A percentile compares a stretch with the other conserved stretches of the same genome.
These are phyloP conservation scores for Hycleus phaleratus DNA, from an alignment of 1,140 invertebrate genomes.

Conservation along the genomic window DNA sequence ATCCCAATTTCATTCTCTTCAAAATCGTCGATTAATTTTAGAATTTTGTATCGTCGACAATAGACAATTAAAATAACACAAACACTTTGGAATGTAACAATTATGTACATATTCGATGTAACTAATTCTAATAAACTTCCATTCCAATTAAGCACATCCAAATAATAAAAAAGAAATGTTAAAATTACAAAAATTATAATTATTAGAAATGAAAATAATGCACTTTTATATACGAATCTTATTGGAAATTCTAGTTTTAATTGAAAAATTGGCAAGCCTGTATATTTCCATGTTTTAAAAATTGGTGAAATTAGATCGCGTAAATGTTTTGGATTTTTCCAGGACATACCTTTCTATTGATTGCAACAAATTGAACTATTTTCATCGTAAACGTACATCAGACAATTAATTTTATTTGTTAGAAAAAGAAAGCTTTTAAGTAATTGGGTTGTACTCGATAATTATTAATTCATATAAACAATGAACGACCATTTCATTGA, in stretches of 20 bases:
- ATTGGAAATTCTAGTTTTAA: neutral
- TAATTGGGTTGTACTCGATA: too few species aligned
- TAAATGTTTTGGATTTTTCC: neutral
- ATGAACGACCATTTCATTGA: too few species aligned
- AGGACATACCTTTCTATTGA: too few species aligned
- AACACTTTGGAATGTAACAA: neutral
- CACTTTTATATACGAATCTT: neutral
- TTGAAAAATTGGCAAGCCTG: neutral
- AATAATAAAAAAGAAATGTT: neutral
- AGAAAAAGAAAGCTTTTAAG: too few species aligned
- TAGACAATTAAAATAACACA: neutral
- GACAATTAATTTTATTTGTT: too few species aligned
- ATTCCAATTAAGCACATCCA: neutral
- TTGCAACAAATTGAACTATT: too few species aligned
- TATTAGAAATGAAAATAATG: neutral
- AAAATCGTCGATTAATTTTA: neutral
- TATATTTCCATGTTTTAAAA: slow-evolving; percentile 1
- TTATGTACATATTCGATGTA: too few species aligned
- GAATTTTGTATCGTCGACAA: neutral
- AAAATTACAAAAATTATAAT: neutral
- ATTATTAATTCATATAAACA: too few species aligned
- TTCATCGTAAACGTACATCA: too few species aligned
- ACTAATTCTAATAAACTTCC: neutral
- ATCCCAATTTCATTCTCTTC: neutral
- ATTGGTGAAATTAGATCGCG: neutral